Percentiles rank a stretch among this genome's conserved stretches.
phyloP scores from a whole-genome alignment of 2,797 vertebrate species.

The Caiman crocodilus region DNA sequence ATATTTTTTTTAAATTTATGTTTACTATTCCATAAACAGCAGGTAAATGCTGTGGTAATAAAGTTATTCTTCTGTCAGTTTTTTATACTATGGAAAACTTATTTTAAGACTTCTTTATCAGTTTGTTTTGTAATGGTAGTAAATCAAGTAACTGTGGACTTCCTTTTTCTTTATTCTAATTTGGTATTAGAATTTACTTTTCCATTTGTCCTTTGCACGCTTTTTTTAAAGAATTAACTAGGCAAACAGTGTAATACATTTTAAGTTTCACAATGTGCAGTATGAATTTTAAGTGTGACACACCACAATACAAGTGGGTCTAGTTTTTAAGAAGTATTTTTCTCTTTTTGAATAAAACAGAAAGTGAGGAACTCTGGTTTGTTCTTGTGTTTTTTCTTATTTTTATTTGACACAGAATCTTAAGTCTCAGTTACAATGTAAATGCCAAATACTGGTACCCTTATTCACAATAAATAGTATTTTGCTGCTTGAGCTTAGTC shows the following conservation, averaged over 20 bases:
- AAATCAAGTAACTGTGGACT: neutral
- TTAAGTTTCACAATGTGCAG: neutral
- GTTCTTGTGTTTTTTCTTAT: neutral
- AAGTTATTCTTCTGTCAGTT: neutral
- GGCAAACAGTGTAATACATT: neutral
- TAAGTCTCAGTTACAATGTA: neutral
- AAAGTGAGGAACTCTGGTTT: neutral
- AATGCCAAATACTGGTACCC: neutral
- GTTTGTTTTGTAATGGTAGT: neutral
- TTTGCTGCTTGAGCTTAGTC: neutral
- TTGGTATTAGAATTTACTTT: neutral
- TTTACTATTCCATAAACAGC: no score
- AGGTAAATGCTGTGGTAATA: no score
- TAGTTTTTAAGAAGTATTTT: neutral
- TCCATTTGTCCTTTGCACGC: neutral
- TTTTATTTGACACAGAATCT: neutral
- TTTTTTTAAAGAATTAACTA: neutral
- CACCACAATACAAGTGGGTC: neutral
- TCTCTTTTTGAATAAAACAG: neutral
- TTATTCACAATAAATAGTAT: neutral
- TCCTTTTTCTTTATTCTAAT: neutral
- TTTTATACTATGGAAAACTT: neutral
- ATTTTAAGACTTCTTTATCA: neutral
- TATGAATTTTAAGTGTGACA: neutral
- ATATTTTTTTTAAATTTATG: no score